phyloP scores from a whole-genome alignment of 2,113 vertebrate genomes.

The Halcyon malimbica region DNA sequence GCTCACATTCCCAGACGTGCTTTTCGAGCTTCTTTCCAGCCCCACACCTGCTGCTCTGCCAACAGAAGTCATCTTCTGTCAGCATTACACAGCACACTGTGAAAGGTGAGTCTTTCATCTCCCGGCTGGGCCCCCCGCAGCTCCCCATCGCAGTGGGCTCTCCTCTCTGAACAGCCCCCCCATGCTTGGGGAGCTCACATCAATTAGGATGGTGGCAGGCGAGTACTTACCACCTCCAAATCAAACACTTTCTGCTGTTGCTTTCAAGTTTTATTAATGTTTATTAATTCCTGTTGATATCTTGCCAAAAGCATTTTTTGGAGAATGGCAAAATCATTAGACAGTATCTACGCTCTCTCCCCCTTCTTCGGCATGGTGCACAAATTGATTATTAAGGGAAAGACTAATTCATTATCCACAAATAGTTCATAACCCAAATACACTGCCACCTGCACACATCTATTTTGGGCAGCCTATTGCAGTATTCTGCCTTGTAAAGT shows the following conservation, averaged over 20 bases:
- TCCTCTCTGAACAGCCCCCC: not conserved
- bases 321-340: not conserved
- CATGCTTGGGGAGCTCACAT: accelerated
- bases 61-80: not conserved
- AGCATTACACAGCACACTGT: no score
- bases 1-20: not conserved
- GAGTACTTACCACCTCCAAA: not conserved
- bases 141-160: not conserved
- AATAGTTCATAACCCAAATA: not conserved
- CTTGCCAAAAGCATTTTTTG: not conserved
- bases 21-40: not conserved
- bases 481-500: not conserved
- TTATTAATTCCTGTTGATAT: not conserved
- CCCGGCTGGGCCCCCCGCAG: not conserved
- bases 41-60: not conserved
- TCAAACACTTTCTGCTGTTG: not conserved
- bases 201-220: not conserved
- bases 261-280: conserved; percentile 9
- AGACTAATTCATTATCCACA: not conserved
- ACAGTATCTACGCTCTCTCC: not conserved
- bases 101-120: not conserved
- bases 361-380: not conserved
- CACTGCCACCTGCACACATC: not conserved
- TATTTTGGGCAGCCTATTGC: not conserved
- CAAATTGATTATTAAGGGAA: conserved; percentile 18